Evolutionary conservation across 1,140 invertebrate genomes (phyloP).

Genomic region (Harpegnathos saltator): DNA sequence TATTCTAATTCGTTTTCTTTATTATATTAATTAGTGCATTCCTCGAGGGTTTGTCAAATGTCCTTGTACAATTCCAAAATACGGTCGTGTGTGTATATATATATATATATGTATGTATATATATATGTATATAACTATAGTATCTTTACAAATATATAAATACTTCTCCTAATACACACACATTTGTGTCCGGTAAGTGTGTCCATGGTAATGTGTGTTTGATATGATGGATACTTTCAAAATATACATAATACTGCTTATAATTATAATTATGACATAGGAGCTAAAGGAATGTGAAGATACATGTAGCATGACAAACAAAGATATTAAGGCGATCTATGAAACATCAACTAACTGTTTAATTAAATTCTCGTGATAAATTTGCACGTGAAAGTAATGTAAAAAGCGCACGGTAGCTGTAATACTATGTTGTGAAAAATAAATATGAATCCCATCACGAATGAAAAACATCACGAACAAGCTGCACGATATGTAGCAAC

Average conservation of each 20-base stretch:
- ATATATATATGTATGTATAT: conserved; percentile 45
- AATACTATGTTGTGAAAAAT: conserved; percentile 18
- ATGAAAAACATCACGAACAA: not conserved
- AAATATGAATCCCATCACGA: not conserved
- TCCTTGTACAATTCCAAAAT: conserved; percentile 65
- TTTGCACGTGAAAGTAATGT: not conserved
- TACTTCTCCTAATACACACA: conserved; percentile 38
- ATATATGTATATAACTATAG: conserved; percentile 35
- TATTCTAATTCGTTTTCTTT: conserved; percentile 57
- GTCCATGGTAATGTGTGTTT: conserved; percentile 47
- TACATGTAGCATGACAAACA: conserved; percentile 7
- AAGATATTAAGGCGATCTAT: conserved; percentile 14
- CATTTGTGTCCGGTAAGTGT: conserved; percentile 33
- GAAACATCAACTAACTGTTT: conserved; percentile 9
- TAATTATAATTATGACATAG: conserved; percentile 14
- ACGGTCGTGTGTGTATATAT: conserved; percentile 50
- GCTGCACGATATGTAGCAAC: not conserved
- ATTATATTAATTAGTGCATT: conserved; percentile 64
- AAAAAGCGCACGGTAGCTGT: conserved; percentile 3
- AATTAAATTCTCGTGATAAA: not conserved
- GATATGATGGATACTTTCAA: conserved; percentile 56
- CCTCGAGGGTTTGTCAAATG: conserved; percentile 44
- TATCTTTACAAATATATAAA: conserved; percentile 61
- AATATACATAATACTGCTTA: conserved; percentile 49
- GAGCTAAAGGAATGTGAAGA: conserved; percentile 42